These are phyloP conservation scores for Sceloporus undulatus DNA, from an alignment of 2,113 vertebrate genomes.

Conservation along the genomic window DNA sequence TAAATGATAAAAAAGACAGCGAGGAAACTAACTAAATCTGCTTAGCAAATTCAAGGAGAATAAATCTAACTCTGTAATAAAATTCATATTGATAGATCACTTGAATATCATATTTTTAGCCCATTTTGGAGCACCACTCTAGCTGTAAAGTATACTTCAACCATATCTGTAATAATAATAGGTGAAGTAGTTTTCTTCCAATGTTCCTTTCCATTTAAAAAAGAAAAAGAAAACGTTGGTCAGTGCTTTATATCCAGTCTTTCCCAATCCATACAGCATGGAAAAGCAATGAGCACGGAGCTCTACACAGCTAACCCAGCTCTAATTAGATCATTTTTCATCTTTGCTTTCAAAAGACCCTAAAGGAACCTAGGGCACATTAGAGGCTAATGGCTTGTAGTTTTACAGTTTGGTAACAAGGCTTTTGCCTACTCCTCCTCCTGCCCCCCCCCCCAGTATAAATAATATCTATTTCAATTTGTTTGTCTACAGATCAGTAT, in stretches of 20 bases:
- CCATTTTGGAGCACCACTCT: neutral
- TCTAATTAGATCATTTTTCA: slow-evolving; percentile 67
- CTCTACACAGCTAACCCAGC: slow-evolving; percentile 41
- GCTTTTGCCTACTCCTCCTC: too few species aligned
- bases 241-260: neutral
- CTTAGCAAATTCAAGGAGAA: neutral
- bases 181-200: neutral
- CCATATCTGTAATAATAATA: slow-evolving; percentile 17
- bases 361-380: slow-evolving; percentile 60
- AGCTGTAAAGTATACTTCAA: neutral
- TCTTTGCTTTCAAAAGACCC: slow-evolving; percentile 67
- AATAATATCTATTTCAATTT: slow-evolving; percentile 23
- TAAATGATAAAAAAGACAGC: slow-evolving; percentile 21
- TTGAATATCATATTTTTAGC: slow-evolving; percentile 2
- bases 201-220: slow-evolving; percentile 15
- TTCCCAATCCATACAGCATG: slow-evolving; percentile 31
- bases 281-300: slow-evolving; percentile 42
- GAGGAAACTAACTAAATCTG: slow-evolving; percentile 23
- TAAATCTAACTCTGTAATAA: slow-evolving; percentile 31
- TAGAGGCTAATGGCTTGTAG: slow-evolving; percentile 68
- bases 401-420: slow-evolving; percentile 42
- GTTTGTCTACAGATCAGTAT: rapidly evolving
- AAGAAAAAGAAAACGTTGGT: neutral
- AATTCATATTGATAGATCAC: slow-evolving; percentile 15
- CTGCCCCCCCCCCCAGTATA: too few species aligned